Base-by-base conservation (phyloP, 2,888 invertebrate genomes). In the Muschampia plurimacula region DNA sequence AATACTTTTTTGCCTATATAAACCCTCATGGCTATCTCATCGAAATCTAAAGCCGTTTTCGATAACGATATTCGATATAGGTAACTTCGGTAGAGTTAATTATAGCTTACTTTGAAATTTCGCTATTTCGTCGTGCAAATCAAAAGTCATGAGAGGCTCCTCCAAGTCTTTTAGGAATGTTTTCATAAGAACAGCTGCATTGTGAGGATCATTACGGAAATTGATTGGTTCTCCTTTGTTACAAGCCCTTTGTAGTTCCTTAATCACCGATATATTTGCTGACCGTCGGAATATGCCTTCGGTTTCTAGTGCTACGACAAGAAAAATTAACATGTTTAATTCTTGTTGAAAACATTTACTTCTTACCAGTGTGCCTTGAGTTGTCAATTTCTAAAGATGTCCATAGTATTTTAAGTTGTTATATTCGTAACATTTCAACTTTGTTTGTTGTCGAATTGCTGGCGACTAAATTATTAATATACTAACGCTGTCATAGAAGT, bases 201-300 rank as follows among this genome's bases (percentile, higher is more conserved):
- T 96, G 88, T 99, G 99, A 0, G 98, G 97, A 90, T 98, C 97
- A 8, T 96, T 96, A 80, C 96, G 92, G 94, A 98, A 98, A 83
- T 97, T 94, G 75, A 98, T 95, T 75, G 95, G 90, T 88, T 97
- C 96, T n/a, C 99, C 99, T 76, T 96, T 95, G 92, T 99, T 99
- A 82, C 98, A 98, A 60, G 96, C 95, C 72, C 96, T 95, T 86
- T 99, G 98, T 22, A 98, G 95, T 79, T 97, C 96, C 86, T 97
- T 98, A 59, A 99, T 96, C 78, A 97, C 96, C 0, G 96, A 89
- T 74, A 97, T 97, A 86, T 97, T 98, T 0, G 98, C 98, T 0
- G 98, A 99, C 79, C 99, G 96, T 79, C 99, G 96, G 90, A 99
- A 99, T 82, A 99, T 96, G 2, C 99, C 99, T 89, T 99, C 99